Percentiles rank a stretch among this genome's conserved stretches.
phyloP scores from a whole-genome alignment of 2,888 invertebrate genomes.

The Hypomecis atomaria region DNA sequence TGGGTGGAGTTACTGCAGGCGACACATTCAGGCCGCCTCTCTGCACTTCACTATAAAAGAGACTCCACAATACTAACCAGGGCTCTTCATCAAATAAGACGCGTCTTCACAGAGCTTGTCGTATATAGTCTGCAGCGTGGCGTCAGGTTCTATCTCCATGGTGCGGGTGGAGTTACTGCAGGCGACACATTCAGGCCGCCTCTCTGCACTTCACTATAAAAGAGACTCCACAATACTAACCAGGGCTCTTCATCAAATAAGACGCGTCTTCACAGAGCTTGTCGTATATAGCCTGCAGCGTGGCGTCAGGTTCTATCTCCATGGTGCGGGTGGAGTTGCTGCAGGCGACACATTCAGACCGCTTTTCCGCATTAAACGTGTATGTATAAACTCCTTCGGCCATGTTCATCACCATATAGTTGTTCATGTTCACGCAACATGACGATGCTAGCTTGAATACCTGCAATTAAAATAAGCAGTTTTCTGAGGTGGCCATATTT shows the following conservation, averaged over 20 bases:
- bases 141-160: slow-evolving; percentile 84
- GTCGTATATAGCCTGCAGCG: slow-evolving; percentile 92
- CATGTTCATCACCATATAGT: slow-evolving; percentile 98
- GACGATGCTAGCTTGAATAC: slow-evolving; percentile 98
- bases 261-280: slow-evolving; percentile 90
- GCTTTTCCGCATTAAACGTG: slow-evolving; percentile 96
- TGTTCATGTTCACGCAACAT: slow-evolving; percentile 94
- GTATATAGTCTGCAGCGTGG: slow-evolving; percentile 77
- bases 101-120: too few species aligned
- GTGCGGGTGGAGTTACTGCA: slow-evolving; percentile 91
- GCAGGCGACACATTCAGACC: slow-evolving; percentile 94
- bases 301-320: slow-evolving; percentile 84
- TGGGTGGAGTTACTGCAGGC: slow-evolving; percentile 92
- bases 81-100: too few species aligned
- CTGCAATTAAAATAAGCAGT: slow-evolving; percentile 55
- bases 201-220: too few species aligned
- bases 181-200: slow-evolving; percentile 89
- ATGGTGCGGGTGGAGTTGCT: slow-evolving; percentile 88
- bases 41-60: slow-evolving; percentile 95
- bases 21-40: slow-evolving; percentile 93
- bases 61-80: too few species aligned
- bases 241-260: slow-evolving; percentile 96
- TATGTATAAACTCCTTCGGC: slow-evolving; percentile 98
- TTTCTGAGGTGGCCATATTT: not conserved
- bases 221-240: slow-evolving; percentile 56